Conservation (phyloP, 2,113 vertebrate genomes). For the Oryzias javanicus region DNA sequence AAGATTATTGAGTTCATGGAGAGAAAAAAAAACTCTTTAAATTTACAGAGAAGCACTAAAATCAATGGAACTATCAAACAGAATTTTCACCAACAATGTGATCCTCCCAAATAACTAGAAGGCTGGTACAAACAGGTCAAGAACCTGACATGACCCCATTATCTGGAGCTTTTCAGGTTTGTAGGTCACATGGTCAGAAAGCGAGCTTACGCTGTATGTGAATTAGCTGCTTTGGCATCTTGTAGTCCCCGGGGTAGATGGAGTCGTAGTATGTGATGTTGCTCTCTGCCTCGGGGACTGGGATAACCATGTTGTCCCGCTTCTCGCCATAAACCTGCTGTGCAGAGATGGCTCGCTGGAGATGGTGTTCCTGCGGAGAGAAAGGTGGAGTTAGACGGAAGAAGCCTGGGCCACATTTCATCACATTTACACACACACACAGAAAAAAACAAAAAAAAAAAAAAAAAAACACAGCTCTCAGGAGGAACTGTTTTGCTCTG, state of each 20-base stretch:
- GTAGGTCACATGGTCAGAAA: constrained; percentile 3
- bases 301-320: constrained; percentile 98
- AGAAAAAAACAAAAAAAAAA: no score
- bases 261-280: constrained; percentile 97
- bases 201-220: constrained; percentile 95
- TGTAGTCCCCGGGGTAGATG: constrained; percentile 95
- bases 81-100: neutral
- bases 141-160: constrained; percentile 1
- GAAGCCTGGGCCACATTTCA: no score
- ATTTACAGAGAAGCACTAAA: no score
- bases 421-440: no score
- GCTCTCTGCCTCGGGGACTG: constrained; percentile 96
- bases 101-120: neutral
- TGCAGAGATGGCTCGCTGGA: constrained; percentile 94
- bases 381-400: neutral
- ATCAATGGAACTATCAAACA: no score
- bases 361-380: constrained; percentile 87
- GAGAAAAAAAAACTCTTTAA: no score
- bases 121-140: constrained; percentile 16
- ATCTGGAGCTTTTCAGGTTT: constrained; percentile 2
- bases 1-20: no score
- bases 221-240: constrained; percentile 99
- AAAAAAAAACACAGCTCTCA: no score
- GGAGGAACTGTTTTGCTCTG: no score
- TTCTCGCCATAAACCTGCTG: constrained; percentile 98